Evolutionary conservation across 2,113 vertebrate species (phyloP), one percentile per base, ranked within the genome.

Genomic region (Channa argus): DNA sequence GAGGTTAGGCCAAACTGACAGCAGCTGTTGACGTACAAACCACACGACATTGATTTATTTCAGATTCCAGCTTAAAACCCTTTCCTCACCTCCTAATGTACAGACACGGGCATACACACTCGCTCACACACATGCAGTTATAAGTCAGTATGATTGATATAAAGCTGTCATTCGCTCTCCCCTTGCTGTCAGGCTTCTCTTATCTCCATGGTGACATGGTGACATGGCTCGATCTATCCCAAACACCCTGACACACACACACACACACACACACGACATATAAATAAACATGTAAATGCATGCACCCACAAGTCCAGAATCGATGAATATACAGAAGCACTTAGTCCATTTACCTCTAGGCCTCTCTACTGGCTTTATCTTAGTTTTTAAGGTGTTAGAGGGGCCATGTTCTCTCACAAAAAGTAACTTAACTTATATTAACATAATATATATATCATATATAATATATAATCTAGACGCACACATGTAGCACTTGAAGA

Each of bases 11-110:
- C 82, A 86, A 86, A 85, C 74, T 89, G 88, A 89, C 85, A 88
- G 77, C 89, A 90, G 86, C 85, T 92, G 90, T 78, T 90, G 88
- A 88, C 79, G 79, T 70, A 81, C 76, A 79, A 80, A 79, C 82
- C 86, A 70, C 83, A 85, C 88, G 91, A 88, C 89, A 86, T 64
- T 91, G 87, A 92, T 91, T 90, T 91, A 91, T 92, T 89, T 91
- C 79, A 86, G 83, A 86, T 88, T 85, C 77, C 58, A 46, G 73
- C 82, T 64, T 89, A 86, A 90, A 83, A 83, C 86, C 86, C 83
- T 70, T 79, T 88, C 85, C 80, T 78, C 80, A 86, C 84, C 80
- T 74, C 65, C 71, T 81, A 79, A 83, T 47, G 54, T 63, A 75
- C 71, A 61, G 80, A 74, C 71, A 79, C 66, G 43, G 70, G 39